Conservation (phyloP, 2,888 invertebrate species). For the Electrophaes corylata region DNA sequence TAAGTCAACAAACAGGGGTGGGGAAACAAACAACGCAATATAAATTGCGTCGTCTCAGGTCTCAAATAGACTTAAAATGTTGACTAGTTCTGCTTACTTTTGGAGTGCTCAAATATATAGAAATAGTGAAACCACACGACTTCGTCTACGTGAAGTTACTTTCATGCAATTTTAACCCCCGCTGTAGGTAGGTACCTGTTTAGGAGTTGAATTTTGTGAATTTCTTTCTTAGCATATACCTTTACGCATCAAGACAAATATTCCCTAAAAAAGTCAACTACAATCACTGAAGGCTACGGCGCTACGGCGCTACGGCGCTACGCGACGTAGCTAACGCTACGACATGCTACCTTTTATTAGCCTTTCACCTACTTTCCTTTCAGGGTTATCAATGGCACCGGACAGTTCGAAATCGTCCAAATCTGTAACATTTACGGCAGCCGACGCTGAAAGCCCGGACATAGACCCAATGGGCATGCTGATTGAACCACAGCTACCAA, state of each 20-base stretch:
- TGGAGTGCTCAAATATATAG: neutral
- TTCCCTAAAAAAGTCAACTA: neutral
- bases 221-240: no score
- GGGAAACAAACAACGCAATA: conserved; percentile 26
- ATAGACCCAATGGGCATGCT: conserved; percentile 53
- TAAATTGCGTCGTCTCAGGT: conserved; percentile 10
- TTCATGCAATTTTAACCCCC: no score
- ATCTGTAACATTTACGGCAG: conserved; percentile 68
- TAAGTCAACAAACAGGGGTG: conserved; percentile 35
- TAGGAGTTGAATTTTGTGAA: no score
- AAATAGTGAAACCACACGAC: no score
- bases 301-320: neutral
- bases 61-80: neutral
- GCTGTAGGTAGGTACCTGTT: no score
- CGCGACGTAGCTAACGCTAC: conserved; percentile 8
- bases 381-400: conserved; percentile 39
- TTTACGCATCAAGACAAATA: no score
- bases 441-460: conserved; percentile 44
- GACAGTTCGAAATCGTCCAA: conserved; percentile 68
- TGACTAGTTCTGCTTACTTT: neutral
- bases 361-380: neutral
- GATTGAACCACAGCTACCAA: conserved; percentile 51
- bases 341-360: neutral
- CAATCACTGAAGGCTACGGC: neutral
- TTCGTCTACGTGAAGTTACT: no score